These are phyloP conservation scores for Epicauta chinensis DNA, from an alignment of 1,140 invertebrate species.

Conservation along the genomic window DNA sequence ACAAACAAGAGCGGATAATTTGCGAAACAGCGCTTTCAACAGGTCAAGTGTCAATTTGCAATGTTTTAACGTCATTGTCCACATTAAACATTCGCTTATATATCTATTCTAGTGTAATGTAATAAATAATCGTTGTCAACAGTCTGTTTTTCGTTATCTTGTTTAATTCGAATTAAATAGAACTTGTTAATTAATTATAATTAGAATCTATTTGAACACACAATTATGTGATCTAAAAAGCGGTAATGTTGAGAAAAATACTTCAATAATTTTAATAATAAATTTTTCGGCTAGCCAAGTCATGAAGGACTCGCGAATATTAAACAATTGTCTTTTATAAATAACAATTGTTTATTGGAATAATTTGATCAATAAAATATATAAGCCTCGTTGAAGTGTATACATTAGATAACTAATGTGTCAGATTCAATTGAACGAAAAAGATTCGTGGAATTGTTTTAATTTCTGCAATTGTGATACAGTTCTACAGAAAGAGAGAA, in stretches of 20 bases:
- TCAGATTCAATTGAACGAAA: neutral
- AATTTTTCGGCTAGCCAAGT: slow-evolving; percentile 10
- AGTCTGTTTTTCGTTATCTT: too few species aligned
- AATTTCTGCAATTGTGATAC: too few species aligned
- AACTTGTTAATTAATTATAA: too few species aligned
- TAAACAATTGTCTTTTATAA: slow-evolving; percentile 15
- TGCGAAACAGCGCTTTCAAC: slow-evolving; percentile 30
- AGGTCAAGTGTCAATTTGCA: slow-evolving; percentile 36
- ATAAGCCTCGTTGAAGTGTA: slow-evolving; percentile 7
- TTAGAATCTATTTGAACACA: too few species aligned
- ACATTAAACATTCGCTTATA: slow-evolving; percentile 9
- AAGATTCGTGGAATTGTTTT: too few species aligned
- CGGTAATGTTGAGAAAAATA: too few species aligned
- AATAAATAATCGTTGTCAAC: too few species aligned
- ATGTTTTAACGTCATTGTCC: slow-evolving; percentile 35
- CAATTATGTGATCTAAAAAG: too few species aligned
- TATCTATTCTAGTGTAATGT: too few species aligned
- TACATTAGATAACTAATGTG: slow-evolving; percentile 3
- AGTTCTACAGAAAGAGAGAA: too few species aligned
- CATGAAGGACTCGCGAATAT: slow-evolving; percentile 17
- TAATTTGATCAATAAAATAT: slow-evolving; percentile 13
- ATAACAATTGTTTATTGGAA: slow-evolving; percentile 10
- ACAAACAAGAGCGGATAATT: slow-evolving; percentile 18
- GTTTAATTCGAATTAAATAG: too few species aligned
- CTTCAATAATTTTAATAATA: too few species aligned